These are phyloP conservation scores for Axinella damicornis DNA, from an alignment of 37 sponge, comb jelly and placozoan species.

Conservation along the genomic window DNA sequence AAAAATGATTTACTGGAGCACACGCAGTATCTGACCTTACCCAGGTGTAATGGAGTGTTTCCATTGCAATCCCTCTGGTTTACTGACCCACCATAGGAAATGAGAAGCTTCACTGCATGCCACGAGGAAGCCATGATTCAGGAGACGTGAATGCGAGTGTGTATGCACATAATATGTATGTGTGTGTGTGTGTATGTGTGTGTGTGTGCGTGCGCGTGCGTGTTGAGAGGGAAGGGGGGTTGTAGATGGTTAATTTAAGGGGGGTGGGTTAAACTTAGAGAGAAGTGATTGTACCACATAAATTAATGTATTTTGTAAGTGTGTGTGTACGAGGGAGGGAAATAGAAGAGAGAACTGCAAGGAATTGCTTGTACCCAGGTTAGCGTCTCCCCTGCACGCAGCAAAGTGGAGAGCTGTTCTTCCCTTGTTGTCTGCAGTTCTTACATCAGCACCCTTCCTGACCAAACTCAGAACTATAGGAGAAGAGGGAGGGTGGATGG, in stretches of 20 bases:
- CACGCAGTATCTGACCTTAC: not conserved
- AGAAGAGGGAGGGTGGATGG: too few relatives aligned
- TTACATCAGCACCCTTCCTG: slow-evolving; percentile 56
- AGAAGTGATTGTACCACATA: too few relatives aligned
- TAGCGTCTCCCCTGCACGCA: slow-evolving; percentile 53
- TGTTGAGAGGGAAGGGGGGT: not conserved
- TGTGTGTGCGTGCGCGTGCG: not conserved
- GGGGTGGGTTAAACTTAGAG: too few relatives aligned
- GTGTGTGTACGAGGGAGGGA: too few relatives aligned
- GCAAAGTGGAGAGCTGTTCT: slow-evolving; percentile 87
- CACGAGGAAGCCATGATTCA: too few relatives aligned
- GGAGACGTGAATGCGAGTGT: too few relatives aligned
- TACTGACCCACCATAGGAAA: slow-evolving; percentile 67
- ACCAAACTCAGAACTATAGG: slow-evolving; percentile 47
- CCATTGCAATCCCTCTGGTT: slow-evolving; percentile 79
- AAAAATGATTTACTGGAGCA: too few relatives aligned
- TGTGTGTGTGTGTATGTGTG: not conserved
- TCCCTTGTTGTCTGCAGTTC: slow-evolving; percentile 68
- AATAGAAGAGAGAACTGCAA: not conserved
- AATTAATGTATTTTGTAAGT: too few relatives aligned
- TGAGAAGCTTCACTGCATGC: slow-evolving; percentile 51
- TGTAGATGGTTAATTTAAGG: not conserved
- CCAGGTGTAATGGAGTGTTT: slow-evolving; percentile 79
- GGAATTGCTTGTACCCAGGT: slow-evolving; percentile 62
- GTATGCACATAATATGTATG: too few relatives aligned